These are phyloP conservation scores for Cantharis nigra DNA, from an alignment of 2,888 invertebrate species.

Conservation along the genomic window DNA sequence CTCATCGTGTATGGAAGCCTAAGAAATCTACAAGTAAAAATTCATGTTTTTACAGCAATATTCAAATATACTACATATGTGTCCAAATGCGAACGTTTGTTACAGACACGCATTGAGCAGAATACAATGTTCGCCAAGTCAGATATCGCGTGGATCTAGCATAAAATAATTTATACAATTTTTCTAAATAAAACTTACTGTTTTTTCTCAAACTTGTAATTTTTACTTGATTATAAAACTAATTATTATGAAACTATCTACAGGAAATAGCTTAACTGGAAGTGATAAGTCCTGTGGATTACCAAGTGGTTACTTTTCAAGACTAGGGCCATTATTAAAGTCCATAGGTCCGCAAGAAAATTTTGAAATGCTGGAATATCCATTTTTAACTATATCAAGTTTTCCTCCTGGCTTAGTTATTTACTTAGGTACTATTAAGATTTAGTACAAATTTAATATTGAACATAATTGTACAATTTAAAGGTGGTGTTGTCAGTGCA, in stretches of 20 bases:
- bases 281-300: conserved; percentile 67
- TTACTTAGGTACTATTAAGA: conserved; percentile 72
- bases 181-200: not conserved
- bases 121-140: too few relatives aligned
- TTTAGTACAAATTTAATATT: not conserved
- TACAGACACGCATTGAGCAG: too few relatives aligned
- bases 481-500: conserved; percentile 82
- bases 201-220: not conserved
- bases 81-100: too few relatives aligned
- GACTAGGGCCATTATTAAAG: conserved; percentile 60
- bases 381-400: conserved; percentile 90
- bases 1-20: too few relatives aligned
- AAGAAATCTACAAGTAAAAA: too few relatives aligned
- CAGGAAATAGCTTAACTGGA: conserved; percentile 77
- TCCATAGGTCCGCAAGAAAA: conserved; percentile 75
- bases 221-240: not conserved
- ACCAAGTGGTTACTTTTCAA: conserved; percentile 62
- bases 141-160: too few relatives aligned
- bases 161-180: not conserved
- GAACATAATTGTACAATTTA: conserved; percentile 14
- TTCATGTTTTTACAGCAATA: too few relatives aligned
- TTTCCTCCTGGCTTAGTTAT: conserved; percentile 88
- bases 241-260: not conserved
- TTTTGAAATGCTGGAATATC: conserved; percentile 91
- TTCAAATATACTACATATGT: too few relatives aligned